Base-by-base conservation (phyloP, 1,140 invertebrate genomes). In the Drosophila fuyamai region DNA sequence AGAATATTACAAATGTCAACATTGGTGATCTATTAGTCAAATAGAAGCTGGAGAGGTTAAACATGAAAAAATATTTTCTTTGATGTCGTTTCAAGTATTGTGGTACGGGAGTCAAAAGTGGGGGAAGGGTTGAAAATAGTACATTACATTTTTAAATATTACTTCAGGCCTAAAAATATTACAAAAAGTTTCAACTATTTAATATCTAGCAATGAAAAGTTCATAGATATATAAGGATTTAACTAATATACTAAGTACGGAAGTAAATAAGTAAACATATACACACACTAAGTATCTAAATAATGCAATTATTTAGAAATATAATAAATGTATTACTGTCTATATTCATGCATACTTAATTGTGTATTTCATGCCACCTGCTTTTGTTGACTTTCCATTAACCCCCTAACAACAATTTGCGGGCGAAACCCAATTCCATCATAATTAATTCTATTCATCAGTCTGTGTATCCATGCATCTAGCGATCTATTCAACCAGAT, bases 401-500 rank as follows among this genome's bases (percentile, higher is more conserved):
- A 35, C 63, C 36, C 27, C 7, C 12, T 36, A 8, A 29, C 36
- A 41, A 53, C 14, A 67, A 32, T 46, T 67, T n/a, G 12, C 41
- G 40, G 18, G 40, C 48, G 47, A 54, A 47, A 68, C 23, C 18
- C 66, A 41, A 36, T 44, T 43, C 12, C 65, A 41, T 50, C 44
- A 71, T 71, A 71, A 71, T 71, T 71, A 71, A 43, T 50, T 71
- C 51, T 57, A 70, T 70, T 70, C 44, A 57, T 48, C 44, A 10
- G 35, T 9, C 12, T 68, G 36, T 57, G 40, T 66, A 65, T n/a
- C 27, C 32, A 12, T 58, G 51, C 44, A 71, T 57, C 65, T 70
- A 35, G 40, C 27, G 9, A 71, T 41, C 67, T 46, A 58, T 58
- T 71, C 67, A 57, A 70, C 4, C 67, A 23, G 51, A 12, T 57